Conservation (phyloP, 2,113 vertebrate species). For the Crotalus viridis region DNA sequence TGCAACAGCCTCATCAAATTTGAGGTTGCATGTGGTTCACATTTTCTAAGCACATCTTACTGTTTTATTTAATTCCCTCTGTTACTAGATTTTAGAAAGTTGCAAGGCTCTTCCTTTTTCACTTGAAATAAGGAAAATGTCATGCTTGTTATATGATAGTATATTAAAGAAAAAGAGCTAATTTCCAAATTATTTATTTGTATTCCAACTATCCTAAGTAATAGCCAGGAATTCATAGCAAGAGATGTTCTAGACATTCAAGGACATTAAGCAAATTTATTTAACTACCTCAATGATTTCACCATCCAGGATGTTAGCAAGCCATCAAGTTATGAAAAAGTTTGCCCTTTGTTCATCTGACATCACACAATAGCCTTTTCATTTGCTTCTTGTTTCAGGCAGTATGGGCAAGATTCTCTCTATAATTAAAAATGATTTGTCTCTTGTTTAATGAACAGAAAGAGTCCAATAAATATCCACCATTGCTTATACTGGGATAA, state of each 20-base stretch:
- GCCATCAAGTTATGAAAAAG: neutral
- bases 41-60: neutral
- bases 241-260: neutral
- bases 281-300: neutral
- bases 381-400: neutral
- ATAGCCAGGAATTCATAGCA: neutral
- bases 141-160: neutral
- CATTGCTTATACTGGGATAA: neutral
- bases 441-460: constrained; percentile 3
- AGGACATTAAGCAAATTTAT: neutral
- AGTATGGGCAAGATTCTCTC: neutral
- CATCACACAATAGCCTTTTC: neutral
- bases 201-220: neutral
- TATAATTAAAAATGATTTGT: neutral
- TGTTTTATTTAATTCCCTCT: neutral
- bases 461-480: neutral
- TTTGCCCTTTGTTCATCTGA: neutral
- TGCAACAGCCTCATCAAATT: neutral
- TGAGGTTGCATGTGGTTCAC: neutral
- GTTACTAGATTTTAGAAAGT: neutral
- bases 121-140: neutral
- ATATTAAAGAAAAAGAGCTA: neutral
- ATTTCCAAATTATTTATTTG: neutral
- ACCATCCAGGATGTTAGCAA: neutral
- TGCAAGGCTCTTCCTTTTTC: neutral